A percentile compares a stretch with the other conserved stretches of the same genome.
These are phyloP conservation scores for Melanostoma scalare DNA, from an alignment of 2,888 invertebrate species.

Conservation along the genomic window DNA sequence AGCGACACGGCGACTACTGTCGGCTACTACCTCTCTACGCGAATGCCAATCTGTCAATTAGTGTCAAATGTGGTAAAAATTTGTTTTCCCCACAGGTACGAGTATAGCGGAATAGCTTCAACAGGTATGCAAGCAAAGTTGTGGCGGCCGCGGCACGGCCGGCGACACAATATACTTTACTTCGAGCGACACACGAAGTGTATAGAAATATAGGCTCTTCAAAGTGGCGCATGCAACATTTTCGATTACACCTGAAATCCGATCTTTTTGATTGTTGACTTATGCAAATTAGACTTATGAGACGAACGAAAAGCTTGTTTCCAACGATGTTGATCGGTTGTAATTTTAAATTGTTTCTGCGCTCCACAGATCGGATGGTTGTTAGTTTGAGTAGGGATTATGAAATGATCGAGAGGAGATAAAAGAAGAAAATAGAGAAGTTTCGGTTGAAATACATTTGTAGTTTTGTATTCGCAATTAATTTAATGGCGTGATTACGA, in stretches of 20 bases:
- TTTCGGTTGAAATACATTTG: conserved; percentile 13
- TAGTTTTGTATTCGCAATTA: neutral
- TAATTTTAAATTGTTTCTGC: conserved; percentile 47
- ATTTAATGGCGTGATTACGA: neutral
- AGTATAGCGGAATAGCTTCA: conserved; percentile 30
- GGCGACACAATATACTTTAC: conserved; percentile 22
- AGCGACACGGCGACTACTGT: conserved; percentile 58
- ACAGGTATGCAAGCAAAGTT: conserved; percentile 34
- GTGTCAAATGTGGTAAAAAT: conserved; percentile 71
- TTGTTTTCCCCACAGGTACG: conserved; percentile 71
- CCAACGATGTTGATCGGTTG: conserved; percentile 61
- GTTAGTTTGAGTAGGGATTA: conserved; percentile 8
- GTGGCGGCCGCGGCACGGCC: too few species aligned
- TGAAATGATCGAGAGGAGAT: conserved; percentile 1
- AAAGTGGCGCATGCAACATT: conserved; percentile 70
- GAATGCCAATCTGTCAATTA: conserved; percentile 73
- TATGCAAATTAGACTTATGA: conserved; percentile 64
- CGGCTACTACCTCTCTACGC: conserved; percentile 48
- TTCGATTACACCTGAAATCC: conserved; percentile 66
- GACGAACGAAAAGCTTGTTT: conserved; percentile 35
- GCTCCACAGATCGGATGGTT: neutral
- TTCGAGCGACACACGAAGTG: conserved; percentile 9
- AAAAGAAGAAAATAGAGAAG: neutral
- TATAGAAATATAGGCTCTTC: conserved; percentile 34
- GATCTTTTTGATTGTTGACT: conserved; percentile 65